Percentiles rank a stretch among this genome's conserved stretches.
phyloP scores from a whole-genome alignment of 2,888 invertebrate species.

The Apodemia zela region DNA sequence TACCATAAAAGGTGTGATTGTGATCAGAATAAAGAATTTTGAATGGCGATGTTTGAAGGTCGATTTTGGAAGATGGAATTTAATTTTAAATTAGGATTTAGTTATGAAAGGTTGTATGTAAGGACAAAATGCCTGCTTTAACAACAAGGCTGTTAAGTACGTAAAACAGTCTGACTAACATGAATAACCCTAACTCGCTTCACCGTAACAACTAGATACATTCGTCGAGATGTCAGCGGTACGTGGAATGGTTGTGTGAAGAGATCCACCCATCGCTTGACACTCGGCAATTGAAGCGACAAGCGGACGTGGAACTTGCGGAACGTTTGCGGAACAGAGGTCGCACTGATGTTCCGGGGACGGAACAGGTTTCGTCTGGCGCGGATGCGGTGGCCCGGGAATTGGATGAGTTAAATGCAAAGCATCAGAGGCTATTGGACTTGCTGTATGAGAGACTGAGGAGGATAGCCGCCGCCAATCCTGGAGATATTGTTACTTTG shows the following conservation, averaged over 20 bases:
- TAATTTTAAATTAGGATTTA: constrained; percentile 17
- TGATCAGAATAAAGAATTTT: constrained; percentile 14
- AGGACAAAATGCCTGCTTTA: constrained; percentile 26
- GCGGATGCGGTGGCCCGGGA: constrained; percentile 89
- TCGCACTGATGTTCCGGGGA: constrained; percentile 41
- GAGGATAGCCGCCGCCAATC: constrained; percentile 84
- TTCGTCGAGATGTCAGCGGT: constrained; percentile 91
- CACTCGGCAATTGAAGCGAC: constrained; percentile 63
- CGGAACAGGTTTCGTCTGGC: constrained; percentile 62
- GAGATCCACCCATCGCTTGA: constrained; percentile 91
- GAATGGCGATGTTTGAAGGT: constrained; percentile 22
- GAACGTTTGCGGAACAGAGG: constrained; percentile 58
- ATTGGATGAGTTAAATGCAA: constrained; percentile 89
- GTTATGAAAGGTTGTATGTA: constrained; percentile 26
- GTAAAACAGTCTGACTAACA: constrained; percentile 39
- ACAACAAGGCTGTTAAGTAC: constrained; percentile 22
- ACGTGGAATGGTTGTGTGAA: constrained; percentile 89
- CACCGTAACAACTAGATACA: constrained; percentile 88
- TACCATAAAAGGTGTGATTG: constrained; percentile 27
- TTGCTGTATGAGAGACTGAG: constrained; percentile 85
- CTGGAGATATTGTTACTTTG: constrained; percentile 87
- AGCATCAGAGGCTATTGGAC: constrained; percentile 86
- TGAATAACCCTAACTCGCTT: constrained; percentile 57
- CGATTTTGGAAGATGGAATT: constrained; percentile 18
- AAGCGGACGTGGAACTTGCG: constrained; percentile 61